phyloP scores from a whole-genome alignment of 2,797 vertebrate species.

The Darevskia mixta region DNA sequence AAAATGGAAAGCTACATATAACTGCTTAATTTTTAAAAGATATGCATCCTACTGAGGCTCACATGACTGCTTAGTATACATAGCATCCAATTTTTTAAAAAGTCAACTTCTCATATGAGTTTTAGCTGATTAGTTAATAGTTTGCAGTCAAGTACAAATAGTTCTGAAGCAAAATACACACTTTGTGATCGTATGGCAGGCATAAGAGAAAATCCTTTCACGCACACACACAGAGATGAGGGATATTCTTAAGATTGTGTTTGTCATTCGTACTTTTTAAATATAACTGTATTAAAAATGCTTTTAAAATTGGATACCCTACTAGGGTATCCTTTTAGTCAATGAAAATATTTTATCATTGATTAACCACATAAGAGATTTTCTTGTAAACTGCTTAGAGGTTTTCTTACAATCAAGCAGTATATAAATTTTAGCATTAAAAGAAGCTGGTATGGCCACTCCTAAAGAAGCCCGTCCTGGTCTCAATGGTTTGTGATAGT shows the following conservation, averaged over 20 bases:
- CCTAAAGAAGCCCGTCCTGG: too few species aligned
- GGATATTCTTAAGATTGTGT: background rate
- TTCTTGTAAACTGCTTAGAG: too few species aligned
- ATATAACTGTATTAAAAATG: background rate
- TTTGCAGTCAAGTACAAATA: background rate
- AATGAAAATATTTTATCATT: background rate
- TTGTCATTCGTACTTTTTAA: background rate
- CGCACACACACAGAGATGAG: too few species aligned
- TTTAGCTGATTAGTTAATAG: background rate
- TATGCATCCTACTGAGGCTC: background rate
- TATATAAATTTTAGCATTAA: too few species aligned
- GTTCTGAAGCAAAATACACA: background rate
- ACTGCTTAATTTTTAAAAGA: background rate
- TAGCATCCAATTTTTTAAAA: background rate
- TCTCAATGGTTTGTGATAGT: too few species aligned
- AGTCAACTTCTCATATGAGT: background rate
- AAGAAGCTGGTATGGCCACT: too few species aligned
- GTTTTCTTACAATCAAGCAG: too few species aligned
- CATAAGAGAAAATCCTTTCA: background rate
- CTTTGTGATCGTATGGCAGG: background rate
- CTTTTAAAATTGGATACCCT: background rate
- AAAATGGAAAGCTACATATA: background rate
- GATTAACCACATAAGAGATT: background rate
- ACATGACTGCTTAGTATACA: background rate
- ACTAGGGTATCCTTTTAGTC: background rate